Evolutionary conservation across 1,140 invertebrate genomes (phyloP).

Genomic region (Drosophila teissieri): DNA sequence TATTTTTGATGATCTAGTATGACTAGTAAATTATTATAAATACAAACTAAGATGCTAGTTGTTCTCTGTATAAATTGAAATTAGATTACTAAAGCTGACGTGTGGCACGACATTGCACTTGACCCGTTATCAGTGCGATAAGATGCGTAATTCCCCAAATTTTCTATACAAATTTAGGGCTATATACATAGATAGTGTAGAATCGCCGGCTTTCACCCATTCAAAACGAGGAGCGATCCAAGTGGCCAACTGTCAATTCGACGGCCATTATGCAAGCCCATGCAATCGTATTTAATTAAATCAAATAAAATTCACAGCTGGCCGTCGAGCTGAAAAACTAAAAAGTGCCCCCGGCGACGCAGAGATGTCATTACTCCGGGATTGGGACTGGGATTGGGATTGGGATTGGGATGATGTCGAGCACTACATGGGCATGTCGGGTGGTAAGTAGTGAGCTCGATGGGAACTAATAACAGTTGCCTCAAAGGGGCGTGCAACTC

Average conservation of each 20-base stretch:
- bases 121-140: constrained; percentile 24
- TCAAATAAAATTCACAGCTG: constrained; percentile 81
- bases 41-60: too few relatives aligned
- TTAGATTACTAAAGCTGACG: neutral
- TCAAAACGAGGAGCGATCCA: constrained; percentile 2
- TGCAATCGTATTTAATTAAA: constrained; percentile 71
- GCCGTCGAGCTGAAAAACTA: constrained; percentile 56
- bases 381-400: constrained; percentile 31
- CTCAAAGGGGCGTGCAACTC: constrained; percentile 63
- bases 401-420: constrained; percentile 40
- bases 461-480: constrained; percentile 81
- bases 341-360: constrained; percentile 47
- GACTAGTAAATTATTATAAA: too few relatives aligned
- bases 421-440: constrained; percentile 30
- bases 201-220: constrained; percentile 24
- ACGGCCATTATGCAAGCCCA: constrained; percentile 57
- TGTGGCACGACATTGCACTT: constrained; percentile 40
- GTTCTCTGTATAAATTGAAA: too few relatives aligned
- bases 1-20: too few relatives aligned
- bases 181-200: too few relatives aligned
- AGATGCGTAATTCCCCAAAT: neutral
- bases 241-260: constrained; percentile 42
- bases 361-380: constrained; percentile 66
- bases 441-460: constrained; percentile 17
- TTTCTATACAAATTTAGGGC: neutral